These are phyloP conservation scores for Meriones psammophilus DNA, from an alignment of 2,797 vertebrate genomes.

Conservation along the genomic window DNA sequence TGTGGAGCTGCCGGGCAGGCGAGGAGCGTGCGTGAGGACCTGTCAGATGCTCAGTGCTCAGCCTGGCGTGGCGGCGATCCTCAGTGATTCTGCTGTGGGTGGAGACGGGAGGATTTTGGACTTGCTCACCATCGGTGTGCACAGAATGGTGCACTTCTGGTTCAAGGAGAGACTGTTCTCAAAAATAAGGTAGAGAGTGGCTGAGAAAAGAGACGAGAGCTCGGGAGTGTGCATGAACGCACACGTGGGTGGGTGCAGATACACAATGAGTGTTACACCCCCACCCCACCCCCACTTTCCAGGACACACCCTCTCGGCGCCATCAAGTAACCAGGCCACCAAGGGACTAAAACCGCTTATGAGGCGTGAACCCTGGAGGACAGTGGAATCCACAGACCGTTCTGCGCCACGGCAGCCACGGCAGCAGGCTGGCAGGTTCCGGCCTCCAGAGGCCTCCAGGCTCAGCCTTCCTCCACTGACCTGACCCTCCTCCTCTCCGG, in stretches of 20 bases:
- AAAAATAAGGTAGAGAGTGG: neutral
- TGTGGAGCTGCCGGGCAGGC: neutral
- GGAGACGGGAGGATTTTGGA: neutral
- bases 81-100: neutral
- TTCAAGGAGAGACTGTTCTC: neutral
- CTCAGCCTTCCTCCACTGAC: neutral
- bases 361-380: too few species aligned
- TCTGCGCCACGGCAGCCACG: too few species aligned
- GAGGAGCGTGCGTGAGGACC: neutral
- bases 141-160: neutral
- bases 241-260: neutral
- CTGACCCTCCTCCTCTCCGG: neutral
- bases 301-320: neutral
- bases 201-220: neutral
- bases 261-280: neutral
- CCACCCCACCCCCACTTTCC: neutral
- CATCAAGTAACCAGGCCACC: neutral
- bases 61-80: neutral
- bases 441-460: too few species aligned
- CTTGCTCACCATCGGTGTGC: neutral
- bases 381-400: too few species aligned
- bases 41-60: neutral
- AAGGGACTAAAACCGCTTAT: neutral
- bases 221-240: neutral
- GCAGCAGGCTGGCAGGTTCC: too few species aligned